A percentile compares a stretch with the other conserved stretches of the same genome.
Evolutionary conservation across 2,888 invertebrate genomes (phyloP).

Genomic region (Nomada flava): DNA sequence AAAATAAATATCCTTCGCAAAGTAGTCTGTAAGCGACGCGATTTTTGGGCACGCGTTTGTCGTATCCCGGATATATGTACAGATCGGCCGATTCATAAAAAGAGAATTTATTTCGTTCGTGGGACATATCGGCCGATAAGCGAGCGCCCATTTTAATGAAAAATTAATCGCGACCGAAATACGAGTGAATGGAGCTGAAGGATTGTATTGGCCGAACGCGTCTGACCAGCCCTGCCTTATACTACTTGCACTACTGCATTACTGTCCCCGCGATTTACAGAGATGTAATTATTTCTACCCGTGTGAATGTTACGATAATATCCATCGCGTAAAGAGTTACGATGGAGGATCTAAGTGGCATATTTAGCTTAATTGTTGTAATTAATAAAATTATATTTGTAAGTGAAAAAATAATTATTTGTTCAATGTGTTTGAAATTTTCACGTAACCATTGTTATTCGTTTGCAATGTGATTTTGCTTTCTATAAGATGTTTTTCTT

Average conservation of each 20-base stretch:
- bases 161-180: constrained; percentile 29
- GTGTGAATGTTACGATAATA: too few relatives aligned
- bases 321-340: too few relatives aligned
- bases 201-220: neutral
- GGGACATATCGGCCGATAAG: neutral
- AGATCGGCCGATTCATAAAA: constrained; percentile 18
- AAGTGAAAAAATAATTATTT: too few relatives aligned
- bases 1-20: constrained; percentile 43
- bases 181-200: neutral
- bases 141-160: neutral
- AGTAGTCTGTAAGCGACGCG: constrained; percentile 30
- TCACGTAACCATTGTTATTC: too few relatives aligned
- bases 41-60: constrained; percentile 21
- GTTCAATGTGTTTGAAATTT: too few relatives aligned
- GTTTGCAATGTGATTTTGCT: too few relatives aligned
- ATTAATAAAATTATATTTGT: neutral
- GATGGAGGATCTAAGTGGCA: too few relatives aligned
- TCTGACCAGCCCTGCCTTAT: neutral
- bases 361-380: neutral
- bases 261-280: too few relatives aligned
- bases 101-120: constrained; percentile 20
- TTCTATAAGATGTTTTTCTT: too few relatives aligned
- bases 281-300: too few relatives aligned
- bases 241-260: neutral
- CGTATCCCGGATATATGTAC: neutral